Percentiles rank a stretch among this genome's conserved stretches.
Evolutionary conservation across 2,797 vertebrate genomes (phyloP).

Genomic region (Spheniscus humboldti): DNA sequence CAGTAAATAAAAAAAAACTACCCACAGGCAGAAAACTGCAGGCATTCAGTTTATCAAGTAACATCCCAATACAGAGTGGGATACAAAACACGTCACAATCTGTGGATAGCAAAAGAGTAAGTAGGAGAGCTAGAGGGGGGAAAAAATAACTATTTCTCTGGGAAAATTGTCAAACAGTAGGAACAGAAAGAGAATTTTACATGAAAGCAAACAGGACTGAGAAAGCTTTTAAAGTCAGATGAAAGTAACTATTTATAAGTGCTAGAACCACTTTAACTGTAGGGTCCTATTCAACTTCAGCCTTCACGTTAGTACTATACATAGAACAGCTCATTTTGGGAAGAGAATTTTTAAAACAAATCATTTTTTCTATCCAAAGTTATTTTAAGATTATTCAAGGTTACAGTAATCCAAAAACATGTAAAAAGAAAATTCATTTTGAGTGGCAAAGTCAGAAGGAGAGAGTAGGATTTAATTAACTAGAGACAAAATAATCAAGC

Average conservation of each 20-base stretch:
- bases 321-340: neutral
- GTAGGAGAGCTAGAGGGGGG: neutral
- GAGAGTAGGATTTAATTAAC: neutral
- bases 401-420: neutral
- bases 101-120: neutral
- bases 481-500: neutral
- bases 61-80: neutral
- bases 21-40: neutral
- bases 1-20: neutral
- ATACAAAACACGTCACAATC: neutral
- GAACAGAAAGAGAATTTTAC: neutral
- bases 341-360: neutral
- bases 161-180: neutral
- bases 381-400: neutral
- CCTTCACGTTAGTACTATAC: neutral
- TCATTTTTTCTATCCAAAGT: neutral
- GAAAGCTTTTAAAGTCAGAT: neutral
- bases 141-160: neutral
- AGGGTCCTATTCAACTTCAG: neutral
- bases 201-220: neutral
- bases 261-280: neutral
- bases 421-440: neutral
- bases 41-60: neutral
- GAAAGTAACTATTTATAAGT: neutral
- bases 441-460: neutral